Evolutionary conservation across 2,797 vertebrate species (phyloP).

Genomic region (Sarcophilus harrisii): DNA sequence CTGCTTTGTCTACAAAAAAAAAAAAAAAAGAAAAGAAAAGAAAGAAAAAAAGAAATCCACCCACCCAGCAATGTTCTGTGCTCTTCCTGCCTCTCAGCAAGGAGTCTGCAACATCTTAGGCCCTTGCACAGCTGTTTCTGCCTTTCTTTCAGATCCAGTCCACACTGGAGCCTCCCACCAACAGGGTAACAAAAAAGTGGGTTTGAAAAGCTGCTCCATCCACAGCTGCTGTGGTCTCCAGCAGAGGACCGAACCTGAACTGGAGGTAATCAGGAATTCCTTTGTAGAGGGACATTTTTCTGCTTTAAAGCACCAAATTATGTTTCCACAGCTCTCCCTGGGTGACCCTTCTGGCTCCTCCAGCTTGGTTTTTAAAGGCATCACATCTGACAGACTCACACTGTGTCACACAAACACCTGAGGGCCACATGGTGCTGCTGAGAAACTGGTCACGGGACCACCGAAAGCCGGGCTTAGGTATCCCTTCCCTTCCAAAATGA

Average conservation of each 20-base stretch:
- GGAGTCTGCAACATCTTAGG: slow-evolving; percentile 30
- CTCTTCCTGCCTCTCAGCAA: slow-evolving; percentile 37
- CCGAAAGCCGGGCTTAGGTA: neutral
- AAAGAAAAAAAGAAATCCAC: slow-evolving; percentile 6
- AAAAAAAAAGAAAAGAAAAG: neutral
- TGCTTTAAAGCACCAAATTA: slow-evolving; percentile 48
- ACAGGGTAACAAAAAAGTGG: slow-evolving; percentile 33
- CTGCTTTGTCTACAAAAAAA: slow-evolving; percentile 54
- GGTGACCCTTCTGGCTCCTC: slow-evolving; percentile 21
- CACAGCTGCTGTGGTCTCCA: slow-evolving; percentile 40
- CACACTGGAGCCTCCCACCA: slow-evolving; percentile 30
- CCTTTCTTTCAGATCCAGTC: slow-evolving; percentile 45
- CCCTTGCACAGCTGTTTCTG: slow-evolving; percentile 44
- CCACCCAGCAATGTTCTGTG: slow-evolving; percentile 18
- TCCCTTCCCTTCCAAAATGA: neutral
- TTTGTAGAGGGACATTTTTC: slow-evolving; percentile 41
- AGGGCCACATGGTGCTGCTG: slow-evolving; percentile 13
- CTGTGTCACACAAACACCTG: slow-evolving; percentile 27
- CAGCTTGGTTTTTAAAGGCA: slow-evolving; percentile 46
- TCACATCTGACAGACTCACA: slow-evolving; percentile 31
- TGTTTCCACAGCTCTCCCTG: slow-evolving; percentile 33
- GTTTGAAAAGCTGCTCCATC: slow-evolving; percentile 33
- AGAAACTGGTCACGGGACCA: slow-evolving; percentile 25
- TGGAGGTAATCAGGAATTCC: slow-evolving; percentile 13
- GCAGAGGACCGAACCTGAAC: slow-evolving; percentile 4